phyloP scores from a whole-genome alignment of 2,797 vertebrate genomes.

The Scarus forsteni region DNA sequence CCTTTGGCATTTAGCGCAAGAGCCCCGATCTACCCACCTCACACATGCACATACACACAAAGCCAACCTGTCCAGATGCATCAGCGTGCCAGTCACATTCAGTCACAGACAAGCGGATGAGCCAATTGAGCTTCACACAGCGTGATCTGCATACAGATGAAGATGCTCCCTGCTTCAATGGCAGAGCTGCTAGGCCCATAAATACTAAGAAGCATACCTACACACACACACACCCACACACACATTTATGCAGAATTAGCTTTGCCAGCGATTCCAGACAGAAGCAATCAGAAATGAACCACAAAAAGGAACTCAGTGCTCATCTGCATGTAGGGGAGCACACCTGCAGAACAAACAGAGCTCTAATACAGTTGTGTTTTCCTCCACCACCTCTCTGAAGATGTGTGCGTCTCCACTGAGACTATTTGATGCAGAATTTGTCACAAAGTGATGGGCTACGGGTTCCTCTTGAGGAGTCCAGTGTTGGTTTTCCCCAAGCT shows the following conservation, averaged over 20 bases:
- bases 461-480: neutral
- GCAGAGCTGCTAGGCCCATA: conserved; percentile 34
- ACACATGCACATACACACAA: neutral
- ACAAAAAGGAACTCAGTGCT: conserved; percentile 23
- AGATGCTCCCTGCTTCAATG: conserved; percentile 49
- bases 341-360: conserved; percentile 40
- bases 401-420: neutral
- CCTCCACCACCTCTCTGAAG: conserved; percentile 12
- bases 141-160: conserved; percentile 85
- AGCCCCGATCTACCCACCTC: neutral
- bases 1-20: conserved; percentile 76
- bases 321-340: conserved; percentile 35
- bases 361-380: conserved; percentile 27
- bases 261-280: conserved; percentile 26
- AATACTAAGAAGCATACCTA: conserved; percentile 40
- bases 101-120: conserved; percentile 75
- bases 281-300: conserved; percentile 45
- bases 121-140: conserved; percentile 60
- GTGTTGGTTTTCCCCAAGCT: conserved; percentile 41
- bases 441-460: conserved; percentile 22
- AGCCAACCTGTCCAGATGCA: conserved; percentile 32
- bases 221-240: conserved; percentile 17
- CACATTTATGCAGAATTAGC: conserved; percentile 32
- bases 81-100: conserved; percentile 82
- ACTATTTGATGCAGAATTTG: conserved; percentile 40